These are phyloP conservation scores for Tretioscincus oriximinensis DNA, from an alignment of 2,113 vertebrate genomes.

Conservation along the genomic window DNA sequence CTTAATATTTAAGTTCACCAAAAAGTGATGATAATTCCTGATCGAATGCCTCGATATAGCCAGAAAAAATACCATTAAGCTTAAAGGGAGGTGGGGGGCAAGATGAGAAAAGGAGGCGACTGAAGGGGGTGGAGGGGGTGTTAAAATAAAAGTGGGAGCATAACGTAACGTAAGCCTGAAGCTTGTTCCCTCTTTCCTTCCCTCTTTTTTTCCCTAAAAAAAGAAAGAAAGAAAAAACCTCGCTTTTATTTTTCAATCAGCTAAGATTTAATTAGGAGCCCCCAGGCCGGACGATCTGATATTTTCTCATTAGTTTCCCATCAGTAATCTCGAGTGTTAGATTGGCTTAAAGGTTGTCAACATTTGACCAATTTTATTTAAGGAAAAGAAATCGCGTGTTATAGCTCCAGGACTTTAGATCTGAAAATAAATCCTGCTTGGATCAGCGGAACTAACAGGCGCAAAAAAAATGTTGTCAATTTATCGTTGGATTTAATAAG, in stretches of 20 bases:
- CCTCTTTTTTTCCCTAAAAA: slow-evolving; percentile 21
- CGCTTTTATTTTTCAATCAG: slow-evolving; percentile 92
- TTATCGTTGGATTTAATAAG: slow-evolving; percentile 74
- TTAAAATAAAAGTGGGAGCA: slow-evolving; percentile 78
- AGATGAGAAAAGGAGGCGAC: background rate
- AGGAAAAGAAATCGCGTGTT: slow-evolving; percentile 75
- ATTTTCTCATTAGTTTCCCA: slow-evolving; percentile 90
- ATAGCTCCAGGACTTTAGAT: slow-evolving; percentile 75
- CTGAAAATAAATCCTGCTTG: slow-evolving; percentile 81
- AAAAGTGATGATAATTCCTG: slow-evolving; percentile 61
- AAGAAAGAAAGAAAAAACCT: slow-evolving; percentile 14
- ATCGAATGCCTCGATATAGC: slow-evolving; percentile 75
- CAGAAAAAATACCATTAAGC: slow-evolving; percentile 63
- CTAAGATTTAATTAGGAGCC: slow-evolving; percentile 93
- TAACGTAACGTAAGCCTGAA: slow-evolving; percentile 85
- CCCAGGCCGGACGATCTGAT: slow-evolving; percentile 84
- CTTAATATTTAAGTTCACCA: slow-evolving; percentile 77
- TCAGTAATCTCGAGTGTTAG: slow-evolving; percentile 82
- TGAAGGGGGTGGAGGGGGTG: slow-evolving; percentile 3
- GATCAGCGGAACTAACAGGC: slow-evolving; percentile 81
- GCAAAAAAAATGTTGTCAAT: slow-evolving; percentile 80
- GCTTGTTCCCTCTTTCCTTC: slow-evolving; percentile 61
- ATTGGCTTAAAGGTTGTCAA: slow-evolving; percentile 87
- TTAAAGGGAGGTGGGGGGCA: background rate
- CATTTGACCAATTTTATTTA: slow-evolving; percentile 86